These are phyloP conservation scores for Leucoptera coffeella DNA, from an alignment of 2,888 invertebrate species.

Conservation along the genomic window DNA sequence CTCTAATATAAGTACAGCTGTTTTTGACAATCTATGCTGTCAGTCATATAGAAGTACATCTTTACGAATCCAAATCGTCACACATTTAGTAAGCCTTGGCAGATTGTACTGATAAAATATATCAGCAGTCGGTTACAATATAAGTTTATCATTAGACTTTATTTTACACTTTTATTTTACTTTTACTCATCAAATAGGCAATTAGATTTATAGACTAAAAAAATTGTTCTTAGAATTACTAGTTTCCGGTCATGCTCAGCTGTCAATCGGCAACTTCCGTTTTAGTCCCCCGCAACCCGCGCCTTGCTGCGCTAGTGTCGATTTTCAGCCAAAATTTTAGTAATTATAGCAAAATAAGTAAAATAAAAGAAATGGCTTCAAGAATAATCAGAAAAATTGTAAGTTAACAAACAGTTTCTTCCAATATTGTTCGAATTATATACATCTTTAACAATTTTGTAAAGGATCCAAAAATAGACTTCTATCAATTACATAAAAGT, in stretches of 20 bases:
- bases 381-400: slow-evolving; percentile 51
- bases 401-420: slow-evolving; percentile 32
- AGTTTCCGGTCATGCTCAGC: slow-evolving; percentile 48
- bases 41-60: no score
- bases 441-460: slow-evolving; percentile 17
- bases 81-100: no score
- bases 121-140: no score
- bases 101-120: no score
- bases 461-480: slow-evolving; percentile 47
- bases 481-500: slow-evolving; percentile 50
- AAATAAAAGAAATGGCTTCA: slow-evolving; percentile 50
- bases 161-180: no score
- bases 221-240: no score
- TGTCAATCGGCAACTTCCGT: slow-evolving; percentile 26
- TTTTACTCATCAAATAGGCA: no score
- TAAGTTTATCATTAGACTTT: no score
- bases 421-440: slow-evolving; percentile 13
- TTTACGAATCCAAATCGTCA: no score
- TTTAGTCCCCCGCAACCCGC: slow-evolving; percentile 21
- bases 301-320: slow-evolving; percentile 27
- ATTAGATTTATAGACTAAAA: no score
- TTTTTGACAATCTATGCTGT: slow-evolving; percentile 4
- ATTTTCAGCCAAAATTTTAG: slow-evolving; percentile 24
- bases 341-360: no score
- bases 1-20: no score